A percentile compares a stretch with the other conserved stretches of the same genome.
These are phyloP conservation scores for Misgurnus mizolepis DNA, from an alignment of 2,113 vertebrate genomes.

Conservation along the genomic window DNA sequence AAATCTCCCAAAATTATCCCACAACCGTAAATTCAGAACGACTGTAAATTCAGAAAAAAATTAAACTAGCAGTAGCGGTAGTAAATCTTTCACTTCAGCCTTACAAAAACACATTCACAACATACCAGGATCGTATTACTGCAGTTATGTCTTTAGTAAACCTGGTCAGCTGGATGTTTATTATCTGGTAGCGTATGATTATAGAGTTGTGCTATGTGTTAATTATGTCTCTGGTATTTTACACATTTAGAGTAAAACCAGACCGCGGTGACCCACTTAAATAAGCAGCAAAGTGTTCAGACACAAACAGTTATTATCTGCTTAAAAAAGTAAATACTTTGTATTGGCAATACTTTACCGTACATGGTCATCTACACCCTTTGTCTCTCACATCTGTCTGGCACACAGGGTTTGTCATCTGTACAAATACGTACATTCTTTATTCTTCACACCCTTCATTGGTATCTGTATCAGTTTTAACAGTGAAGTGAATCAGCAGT, in stretches of 20 bases:
- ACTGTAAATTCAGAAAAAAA: background rate
- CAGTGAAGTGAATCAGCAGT: constrained; percentile 28
- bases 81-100: too few species aligned
- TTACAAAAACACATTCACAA: too few species aligned
- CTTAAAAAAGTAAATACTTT: background rate
- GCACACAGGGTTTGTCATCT: background rate
- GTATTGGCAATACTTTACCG: background rate
- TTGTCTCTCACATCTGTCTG: background rate
- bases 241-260: background rate
- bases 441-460: background rate
- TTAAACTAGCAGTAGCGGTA: too few species aligned
- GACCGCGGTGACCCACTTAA: background rate
- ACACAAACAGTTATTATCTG: background rate
- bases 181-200: background rate
- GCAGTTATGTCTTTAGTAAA: background rate
- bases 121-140: background rate
- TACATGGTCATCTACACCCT: background rate
- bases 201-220: background rate
- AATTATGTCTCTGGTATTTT: background rate
- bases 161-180: background rate
- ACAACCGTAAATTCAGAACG: background rate
- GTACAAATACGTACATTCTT: background rate
- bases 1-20: too few species aligned
- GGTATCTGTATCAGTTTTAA: background rate
- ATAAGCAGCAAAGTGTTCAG: background rate